Evolutionary conservation across 1,140 invertebrate species (phyloP), one percentile per base, ranked within the genome.

Genomic region (Pseudoatta argentina): DNA sequence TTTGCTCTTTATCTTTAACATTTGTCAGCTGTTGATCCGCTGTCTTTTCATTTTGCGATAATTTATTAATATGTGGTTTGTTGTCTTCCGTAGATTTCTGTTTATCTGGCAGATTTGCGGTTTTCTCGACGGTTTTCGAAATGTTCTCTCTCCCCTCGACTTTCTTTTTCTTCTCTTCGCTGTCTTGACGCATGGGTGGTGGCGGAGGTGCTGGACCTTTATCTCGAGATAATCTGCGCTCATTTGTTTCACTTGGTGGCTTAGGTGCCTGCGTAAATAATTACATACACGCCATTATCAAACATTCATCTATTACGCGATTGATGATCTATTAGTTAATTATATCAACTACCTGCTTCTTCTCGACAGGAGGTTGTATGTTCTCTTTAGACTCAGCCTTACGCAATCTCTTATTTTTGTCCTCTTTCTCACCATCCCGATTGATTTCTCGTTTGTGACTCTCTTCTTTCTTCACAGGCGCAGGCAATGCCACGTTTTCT

Each of bases 161-260:
- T 87, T 91, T 93, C 88, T 81, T 92, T 90, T 6, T 94, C 92
- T 7, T 94, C 92, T 73, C 82, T 85, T 91, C 93, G 30, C 89
- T 94, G 34, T 94, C 93, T 82, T 93, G 93, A 44, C 93, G 91
- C 71, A 93, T 87, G 0, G 94, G 92, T 78, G 95, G 95, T 64
- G 96, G 95, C 85, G 94, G 94, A 73, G 96, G 96, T 24, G 96
- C 95, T 39, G 96, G 96, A 48, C 96, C 96, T 88, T 96, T 96
- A 71, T 96, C 96, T 82, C 95, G 93, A 55, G 95, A 95, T 82
- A 92, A 82, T 91, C 93, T 92, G 78, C 94, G 93, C 75, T 95
- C 95, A 53, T 66, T 94, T 18, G 87, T 83, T 69, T 94, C 94
- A 55, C n/a, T 87, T 63, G 90, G 95, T 44, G 96, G 94, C 83